These are phyloP conservation scores for Heliopora coerulea DNA, from an alignment of 92 coral and sea anemone species.

Conservation along the genomic window DNA sequence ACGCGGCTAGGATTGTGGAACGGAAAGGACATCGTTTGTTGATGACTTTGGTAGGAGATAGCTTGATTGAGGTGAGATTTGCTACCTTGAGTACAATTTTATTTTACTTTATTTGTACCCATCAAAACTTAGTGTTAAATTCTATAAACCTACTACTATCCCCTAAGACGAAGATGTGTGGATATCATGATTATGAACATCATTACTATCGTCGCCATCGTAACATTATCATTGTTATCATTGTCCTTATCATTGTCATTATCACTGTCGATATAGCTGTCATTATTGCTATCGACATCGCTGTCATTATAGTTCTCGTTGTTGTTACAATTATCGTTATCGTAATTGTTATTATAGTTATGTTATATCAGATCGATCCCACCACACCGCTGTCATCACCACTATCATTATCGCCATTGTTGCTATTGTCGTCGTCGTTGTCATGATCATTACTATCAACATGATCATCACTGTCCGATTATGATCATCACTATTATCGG, in stretches of 20 bases:
- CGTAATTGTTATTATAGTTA: not conserved
- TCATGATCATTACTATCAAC: too few species aligned
- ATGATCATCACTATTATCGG: not conserved
- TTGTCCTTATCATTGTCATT: too few species aligned
- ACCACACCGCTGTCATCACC: not conserved
- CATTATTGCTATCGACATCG: not conserved
- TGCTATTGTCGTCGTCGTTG: too few species aligned
- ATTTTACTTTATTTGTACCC: too few species aligned
- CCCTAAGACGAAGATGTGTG: too few species aligned
- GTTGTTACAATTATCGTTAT: not conserved
- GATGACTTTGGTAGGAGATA: conserved; percentile 92
- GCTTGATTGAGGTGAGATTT: conserved; percentile 76
- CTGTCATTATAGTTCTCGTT: not conserved
- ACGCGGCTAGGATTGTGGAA: conserved; percentile 86
- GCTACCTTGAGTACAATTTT: too few species aligned
- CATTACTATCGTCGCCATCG: too few species aligned
- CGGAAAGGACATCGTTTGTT: conserved; percentile 83
- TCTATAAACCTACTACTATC: too few species aligned
- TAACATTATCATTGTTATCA: too few species aligned
- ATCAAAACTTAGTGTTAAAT: too few species aligned
- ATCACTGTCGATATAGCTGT: not conserved
- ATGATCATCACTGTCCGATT: not conserved
- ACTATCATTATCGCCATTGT: too few species aligned
- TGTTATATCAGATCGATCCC: not conserved
- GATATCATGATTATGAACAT: too few species aligned